phyloP scores from a whole-genome alignment of 2,888 invertebrate genomes.

The Agrenia bidenticulata region DNA sequence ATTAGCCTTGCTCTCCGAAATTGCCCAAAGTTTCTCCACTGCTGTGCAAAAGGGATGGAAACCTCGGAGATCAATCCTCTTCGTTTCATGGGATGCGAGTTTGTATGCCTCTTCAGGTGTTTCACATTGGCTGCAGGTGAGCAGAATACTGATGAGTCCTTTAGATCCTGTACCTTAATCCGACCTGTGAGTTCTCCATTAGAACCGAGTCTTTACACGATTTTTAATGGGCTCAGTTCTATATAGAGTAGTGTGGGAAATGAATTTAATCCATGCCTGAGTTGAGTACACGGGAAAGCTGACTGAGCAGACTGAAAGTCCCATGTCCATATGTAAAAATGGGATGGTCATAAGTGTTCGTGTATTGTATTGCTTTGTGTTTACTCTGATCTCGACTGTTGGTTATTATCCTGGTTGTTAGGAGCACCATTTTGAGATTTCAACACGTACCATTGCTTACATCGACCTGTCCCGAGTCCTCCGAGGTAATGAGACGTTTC shows the following conservation, averaged over 20 bases:
- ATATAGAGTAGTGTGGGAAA: too few relatives aligned
- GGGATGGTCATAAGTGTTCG: too few relatives aligned
- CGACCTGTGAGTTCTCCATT: too few relatives aligned
- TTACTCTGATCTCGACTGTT: too few relatives aligned
- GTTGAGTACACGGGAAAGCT: too few relatives aligned
- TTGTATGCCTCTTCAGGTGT: constrained; percentile 49
- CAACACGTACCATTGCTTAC: constrained; percentile 49
- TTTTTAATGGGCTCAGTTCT: too few relatives aligned
- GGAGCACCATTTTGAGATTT: constrained; percentile 52
- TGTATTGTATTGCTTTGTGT: too few relatives aligned
- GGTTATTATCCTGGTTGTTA: constrained; percentile 10
- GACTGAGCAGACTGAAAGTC: too few relatives aligned
- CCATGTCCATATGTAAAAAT: too few relatives aligned
- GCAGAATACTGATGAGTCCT: constrained; percentile 24
- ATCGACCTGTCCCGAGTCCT: constrained; percentile 48
- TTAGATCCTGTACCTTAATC: too few relatives aligned
- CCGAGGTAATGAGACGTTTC: constrained; percentile 51
- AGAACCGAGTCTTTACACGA: too few relatives aligned
- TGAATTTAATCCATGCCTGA: too few relatives aligned
- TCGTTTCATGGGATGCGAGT: constrained; percentile 52
- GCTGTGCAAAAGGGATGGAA: constrained; percentile 51
- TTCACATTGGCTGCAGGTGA: constrained; percentile 51
- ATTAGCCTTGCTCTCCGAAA: constrained; percentile 49
- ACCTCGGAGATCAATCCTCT: constrained; percentile 50
- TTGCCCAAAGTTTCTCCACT: constrained; percentile 47